A percentile compares a stretch with the other conserved stretches of the same genome.
Evolutionary conservation across 2,797 vertebrate species (phyloP).

Genomic region (Rhinophrynus dorsalis): DNA sequence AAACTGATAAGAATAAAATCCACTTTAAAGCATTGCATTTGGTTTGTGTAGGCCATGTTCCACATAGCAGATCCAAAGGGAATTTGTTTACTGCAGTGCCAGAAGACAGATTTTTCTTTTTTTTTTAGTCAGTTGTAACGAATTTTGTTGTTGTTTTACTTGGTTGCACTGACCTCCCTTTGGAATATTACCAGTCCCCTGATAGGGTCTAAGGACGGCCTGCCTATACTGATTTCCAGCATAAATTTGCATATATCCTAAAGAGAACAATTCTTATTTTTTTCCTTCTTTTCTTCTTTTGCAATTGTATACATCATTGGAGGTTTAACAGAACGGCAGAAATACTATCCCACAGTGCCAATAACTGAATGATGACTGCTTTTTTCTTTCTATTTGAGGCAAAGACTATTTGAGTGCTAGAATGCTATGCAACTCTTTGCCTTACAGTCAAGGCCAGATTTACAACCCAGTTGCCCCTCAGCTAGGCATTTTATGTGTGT

Average conservation of each 20-base stretch:
- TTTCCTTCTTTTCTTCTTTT: background rate
- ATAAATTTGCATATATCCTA: constrained; percentile 18
- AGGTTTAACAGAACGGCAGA: background rate
- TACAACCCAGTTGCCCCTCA: too few species aligned
- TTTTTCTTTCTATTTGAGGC: background rate
- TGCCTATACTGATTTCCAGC: background rate
- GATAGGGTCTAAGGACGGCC: constrained; percentile 5
- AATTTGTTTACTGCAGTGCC: constrained; percentile 15
- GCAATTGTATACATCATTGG: background rate
- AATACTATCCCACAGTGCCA: background rate
- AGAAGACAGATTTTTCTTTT: background rate
- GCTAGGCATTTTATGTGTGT: too few species aligned
- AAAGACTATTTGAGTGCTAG: too few species aligned
- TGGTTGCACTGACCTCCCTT: constrained; percentile 30
- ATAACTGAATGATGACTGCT: background rate
- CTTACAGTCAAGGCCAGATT: too few species aligned
- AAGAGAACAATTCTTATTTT: too few species aligned
- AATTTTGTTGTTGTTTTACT: constrained; percentile 43
- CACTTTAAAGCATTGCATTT: too few species aligned
- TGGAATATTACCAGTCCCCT: constrained; percentile 18
- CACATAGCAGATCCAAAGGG: background rate
- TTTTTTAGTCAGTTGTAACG: constrained; percentile 32
- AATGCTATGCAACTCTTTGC: too few species aligned
- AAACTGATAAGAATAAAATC: too few species aligned
- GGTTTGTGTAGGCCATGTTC: background rate